Evolutionary conservation across 2,888 invertebrate species (phyloP).

Genomic region (Iphiclides podalirius): DNA sequence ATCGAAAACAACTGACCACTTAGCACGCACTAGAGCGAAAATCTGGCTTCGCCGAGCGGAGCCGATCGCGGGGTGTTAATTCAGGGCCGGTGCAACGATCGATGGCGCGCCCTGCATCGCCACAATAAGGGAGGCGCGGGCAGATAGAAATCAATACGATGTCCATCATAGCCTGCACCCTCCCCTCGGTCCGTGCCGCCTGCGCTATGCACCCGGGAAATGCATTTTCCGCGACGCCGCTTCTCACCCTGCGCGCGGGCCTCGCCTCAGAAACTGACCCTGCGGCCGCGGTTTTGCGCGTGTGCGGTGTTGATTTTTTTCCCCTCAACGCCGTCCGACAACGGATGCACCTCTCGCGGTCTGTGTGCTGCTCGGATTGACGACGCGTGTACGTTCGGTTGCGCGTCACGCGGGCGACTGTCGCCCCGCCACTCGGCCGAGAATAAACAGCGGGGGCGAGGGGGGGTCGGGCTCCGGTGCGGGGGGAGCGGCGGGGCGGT

Average conservation of each 20-base stretch:
- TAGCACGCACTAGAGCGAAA: slow-evolving; percentile 64
- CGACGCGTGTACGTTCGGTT: slow-evolving; percentile 61
- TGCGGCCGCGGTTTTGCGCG: slow-evolving; percentile 21
- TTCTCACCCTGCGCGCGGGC: slow-evolving; percentile 50
- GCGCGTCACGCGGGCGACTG: slow-evolving; percentile 73
- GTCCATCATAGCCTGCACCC: slow-evolving; percentile 82
- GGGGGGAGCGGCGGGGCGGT: slow-evolving; percentile 45
- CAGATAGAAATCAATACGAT: slow-evolving; percentile 81
- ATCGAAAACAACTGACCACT: slow-evolving; percentile 47
- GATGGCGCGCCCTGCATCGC: slow-evolving; percentile 74
- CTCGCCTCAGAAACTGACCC: slow-evolving; percentile 20
- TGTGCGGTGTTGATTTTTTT: slow-evolving; percentile 49
- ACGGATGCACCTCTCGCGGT: slow-evolving; percentile 70
- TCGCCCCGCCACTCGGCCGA: slow-evolving; percentile 69
- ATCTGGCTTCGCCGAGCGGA: slow-evolving; percentile 53
- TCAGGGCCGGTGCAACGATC: slow-evolving; percentile 71
- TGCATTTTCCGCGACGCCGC: slow-evolving; percentile 66
- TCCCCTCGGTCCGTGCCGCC: slow-evolving; percentile 79
- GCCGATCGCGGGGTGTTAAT: slow-evolving; percentile 44
- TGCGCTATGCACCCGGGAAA: slow-evolving; percentile 75
- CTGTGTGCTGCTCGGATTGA: slow-evolving; percentile 38
- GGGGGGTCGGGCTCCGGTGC: slow-evolving; percentile 50
- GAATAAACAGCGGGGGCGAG: slow-evolving; percentile 72
- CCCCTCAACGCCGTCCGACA: slow-evolving; percentile 48
- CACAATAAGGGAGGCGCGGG: slow-evolving; percentile 77